Conservation (phyloP, 2,113 vertebrate species). For the Rhinoderma darwinii region DNA sequence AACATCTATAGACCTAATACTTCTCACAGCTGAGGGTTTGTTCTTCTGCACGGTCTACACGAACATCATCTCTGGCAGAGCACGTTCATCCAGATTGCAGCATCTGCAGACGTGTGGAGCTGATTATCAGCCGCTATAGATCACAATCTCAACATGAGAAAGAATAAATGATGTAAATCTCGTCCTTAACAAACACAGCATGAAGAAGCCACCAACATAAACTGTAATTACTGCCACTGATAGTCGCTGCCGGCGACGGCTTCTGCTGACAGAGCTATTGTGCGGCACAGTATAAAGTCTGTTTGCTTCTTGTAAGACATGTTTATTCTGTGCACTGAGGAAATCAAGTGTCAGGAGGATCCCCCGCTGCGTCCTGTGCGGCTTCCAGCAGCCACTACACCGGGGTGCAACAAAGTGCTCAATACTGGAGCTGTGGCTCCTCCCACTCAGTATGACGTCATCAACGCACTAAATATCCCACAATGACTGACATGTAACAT, state of each 20-base stretch:
- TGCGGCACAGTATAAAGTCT: slow-evolving; percentile 27
- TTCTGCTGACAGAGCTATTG: slow-evolving; percentile 5
- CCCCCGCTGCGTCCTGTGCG: neutral
- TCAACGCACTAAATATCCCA: neutral
- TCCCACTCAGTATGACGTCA: neutral
- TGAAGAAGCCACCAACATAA: slow-evolving; percentile 36
- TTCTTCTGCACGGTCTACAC: neutral
- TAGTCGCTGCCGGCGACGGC: neutral
- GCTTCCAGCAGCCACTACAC: neutral
- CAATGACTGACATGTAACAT: neutral
- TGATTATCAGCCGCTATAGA: neutral
- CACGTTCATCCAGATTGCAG: neutral
- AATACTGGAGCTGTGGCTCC: neutral
- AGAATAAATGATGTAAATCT: slow-evolving; percentile 51
- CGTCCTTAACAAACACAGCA: slow-evolving; percentile 54
- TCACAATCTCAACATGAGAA: neutral
- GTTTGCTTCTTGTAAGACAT: slow-evolving; percentile 28
- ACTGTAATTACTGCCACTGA: neutral
- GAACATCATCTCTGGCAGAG: neutral
- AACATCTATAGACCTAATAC: no score
- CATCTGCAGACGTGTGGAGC: neutral
- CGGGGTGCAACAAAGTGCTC: no score
- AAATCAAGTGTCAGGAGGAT: slow-evolving; percentile 24
- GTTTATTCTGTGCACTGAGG: neutral
- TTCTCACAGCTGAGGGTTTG: no score